phyloP scores from a whole-genome alignment of 2,113 vertebrate species.

The Pristiophorus japonicus region DNA sequence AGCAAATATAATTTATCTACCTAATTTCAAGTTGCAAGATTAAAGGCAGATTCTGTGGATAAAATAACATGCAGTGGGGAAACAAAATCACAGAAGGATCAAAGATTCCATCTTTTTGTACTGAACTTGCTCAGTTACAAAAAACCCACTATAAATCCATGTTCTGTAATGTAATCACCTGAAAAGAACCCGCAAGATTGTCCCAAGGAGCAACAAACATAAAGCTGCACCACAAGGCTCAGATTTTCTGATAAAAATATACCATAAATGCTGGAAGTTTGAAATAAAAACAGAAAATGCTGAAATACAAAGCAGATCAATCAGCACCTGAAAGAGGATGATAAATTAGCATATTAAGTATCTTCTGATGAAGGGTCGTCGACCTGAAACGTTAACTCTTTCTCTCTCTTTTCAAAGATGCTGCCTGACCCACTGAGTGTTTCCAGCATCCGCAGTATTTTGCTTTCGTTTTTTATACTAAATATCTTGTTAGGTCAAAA shows the following conservation, averaged over 20 bases:
- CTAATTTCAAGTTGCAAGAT: not conserved
- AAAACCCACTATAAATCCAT: not conserved
- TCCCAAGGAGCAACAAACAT: not conserved
- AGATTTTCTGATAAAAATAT: not conserved
- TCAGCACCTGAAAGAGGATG: not conserved
- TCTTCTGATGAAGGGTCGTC: not conserved
- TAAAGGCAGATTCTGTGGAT: not conserved
- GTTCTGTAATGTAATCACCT: not conserved
- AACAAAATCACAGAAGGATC: not conserved
- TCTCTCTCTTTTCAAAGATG: not conserved
- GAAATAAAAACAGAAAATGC: not conserved
- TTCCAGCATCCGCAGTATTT: no score
- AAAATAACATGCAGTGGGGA: not conserved
- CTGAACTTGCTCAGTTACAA: not conserved
- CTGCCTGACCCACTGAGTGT: not conserved
- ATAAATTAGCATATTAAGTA: no score
- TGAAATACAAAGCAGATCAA: not conserved
- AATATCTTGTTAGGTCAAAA: no score
- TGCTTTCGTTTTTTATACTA: no score
- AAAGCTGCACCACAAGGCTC: not conserved
- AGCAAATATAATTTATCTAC: not conserved
- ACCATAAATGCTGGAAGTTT: not conserved
- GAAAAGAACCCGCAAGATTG: not conserved
- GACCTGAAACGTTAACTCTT: no score
- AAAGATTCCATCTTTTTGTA: not conserved